Base-by-base conservation (phyloP, 37 sponge, comb jelly and placozoan species). In the Halichondria panicea region DNA sequence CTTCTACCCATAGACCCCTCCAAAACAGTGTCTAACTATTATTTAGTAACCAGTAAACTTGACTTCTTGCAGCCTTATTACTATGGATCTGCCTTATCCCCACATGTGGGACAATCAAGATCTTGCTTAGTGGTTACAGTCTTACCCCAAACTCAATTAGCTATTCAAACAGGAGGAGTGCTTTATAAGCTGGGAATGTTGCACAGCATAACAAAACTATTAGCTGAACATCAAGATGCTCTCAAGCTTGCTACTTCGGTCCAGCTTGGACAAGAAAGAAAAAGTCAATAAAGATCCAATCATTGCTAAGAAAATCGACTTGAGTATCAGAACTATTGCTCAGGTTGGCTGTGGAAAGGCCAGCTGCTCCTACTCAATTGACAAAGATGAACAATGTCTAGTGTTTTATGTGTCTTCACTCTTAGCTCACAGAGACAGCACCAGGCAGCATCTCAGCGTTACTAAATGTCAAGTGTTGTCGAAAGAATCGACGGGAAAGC, bases 371-470 rank as follows among this genome's bases (percentile, higher is more conserved):
- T 85, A 76, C 57, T 11, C 19, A 1, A n/a, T 71, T 1, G 56
- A 69, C 22, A 70, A 61, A 22, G 43, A 70, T 35, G 12, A 42
- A 0, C 18, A 24, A n/a, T 78, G 71, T 32, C 13, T 70, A 1
- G 35, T 85, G 8, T 60, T 78, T 21, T 79, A 55, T 44, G 74
- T 86, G 0, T 75, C 86, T 7, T 55, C 60, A 9, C 67, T 78
- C 2, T 30, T 79, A 39, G 48, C 57, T 12, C 73, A 70, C 28
- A 57, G 25, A 21, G 63, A 37, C 1, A 69, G n/a, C 2, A 77
- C 45, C 13, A 72, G 74, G 45, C 61, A 64, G 46, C 59, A 72
- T 19, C 60, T 86, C 25, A 77, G 71, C n/a, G 40, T 86, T 30
- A 78, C 86, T 4, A 6, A 36, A 19, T 86, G 80, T 38, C 67